Evolutionary conservation across 2,888 invertebrate genomes (phyloP), one percentile per base, ranked within the genome.

Genomic region (Tolmerus cingulatus): DNA sequence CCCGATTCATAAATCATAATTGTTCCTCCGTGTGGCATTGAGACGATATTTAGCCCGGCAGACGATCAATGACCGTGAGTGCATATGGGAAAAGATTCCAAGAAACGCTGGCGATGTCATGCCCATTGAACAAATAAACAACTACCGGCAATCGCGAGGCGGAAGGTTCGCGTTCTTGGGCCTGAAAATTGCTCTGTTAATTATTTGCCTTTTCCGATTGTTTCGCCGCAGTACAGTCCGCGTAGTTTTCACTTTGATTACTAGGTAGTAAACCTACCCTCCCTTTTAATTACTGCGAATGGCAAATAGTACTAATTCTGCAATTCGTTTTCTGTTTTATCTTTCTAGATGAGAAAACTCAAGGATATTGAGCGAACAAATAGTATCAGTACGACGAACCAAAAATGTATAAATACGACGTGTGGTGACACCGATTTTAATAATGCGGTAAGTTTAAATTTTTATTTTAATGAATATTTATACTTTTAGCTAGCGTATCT

Each of bases 281-380:
- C 34, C 76, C 27, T 76, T 12, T 34, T 76, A 34, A 76, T 30
- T 37, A 19, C 1, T 43, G 30, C 37, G 9, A 40, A 78, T 51
- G 8, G 7, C 37, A 16, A 40, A 78, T 51, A n/a, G 7, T 66
- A 23, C 27, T 66, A 66, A 66, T 46, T 30, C 37, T 14, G 12
- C 77, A 19, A 19, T 86, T 74, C 88, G 66, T 88, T 88, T 88
- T 87, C n/a, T n/a, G n/a, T 55, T 87, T 87, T 88, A 89, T 88
- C 88, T 89, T 93, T 92, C 51, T 91, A 94, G 94, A 93, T 93
- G 93, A 93, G 93, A 91, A 93, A 93, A 92, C 93, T 94, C 92
- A 93, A 93, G 91, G 94, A 93, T 91, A 93, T 92, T 93, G 93
- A 93, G 92, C 92, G 92, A 89, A 92, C 91, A 89, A 89, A 89